Base-by-base conservation (phyloP, 35 echinoderm and acorn worm genomes). In the Acanthaster planci region DNA sequence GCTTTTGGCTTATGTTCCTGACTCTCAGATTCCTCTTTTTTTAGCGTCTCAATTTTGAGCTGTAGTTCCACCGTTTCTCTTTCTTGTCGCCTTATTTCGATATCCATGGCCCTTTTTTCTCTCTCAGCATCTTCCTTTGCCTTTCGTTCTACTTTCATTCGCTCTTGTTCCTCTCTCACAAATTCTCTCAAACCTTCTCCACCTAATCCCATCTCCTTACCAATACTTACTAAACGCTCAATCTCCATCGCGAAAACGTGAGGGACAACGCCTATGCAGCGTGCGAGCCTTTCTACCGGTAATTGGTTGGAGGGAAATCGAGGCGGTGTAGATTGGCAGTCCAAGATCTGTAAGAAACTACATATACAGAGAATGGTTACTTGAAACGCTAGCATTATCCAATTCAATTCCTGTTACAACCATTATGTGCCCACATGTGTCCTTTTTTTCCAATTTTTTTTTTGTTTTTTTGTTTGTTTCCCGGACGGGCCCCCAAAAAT, bases 161-260 rank as follows among this genome's bases (percentile, higher is more conserved):
- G 57, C 37, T 64, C 21, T 39, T 84, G 30, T 39, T 84, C 82
- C 30, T 15, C 40, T 12, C 16, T 7, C 1, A 84, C 53, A 84
- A 84, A 84, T 15, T 84, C 57, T 84, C 34, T 38, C 53, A 84
- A 68, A 18, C 38, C 53, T 36, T 59, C 38, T 60, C 82, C 82
- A 29, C 67, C 19, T 12, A 84, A 58, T 18, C 55, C 55, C 56
- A 54, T 60, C 60, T 84, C 21, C 26, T 68, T 22, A 37, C 82
- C 82, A 19, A 84, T 39, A 15, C 18, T 59, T 23, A 38, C 35
- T 23, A 68, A 84, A 2, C 34, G 5, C 16, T 60, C 57, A 8
- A 84, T 39, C 9, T 60, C 54, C 82, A 84, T 84, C 2, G 10
- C 60, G 52, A 8, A 9, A 9, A 19, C 8, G 19, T 54, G 8